Conservation (phyloP, 2,797 vertebrate species). For the Borostomias antarcticus region DNA sequence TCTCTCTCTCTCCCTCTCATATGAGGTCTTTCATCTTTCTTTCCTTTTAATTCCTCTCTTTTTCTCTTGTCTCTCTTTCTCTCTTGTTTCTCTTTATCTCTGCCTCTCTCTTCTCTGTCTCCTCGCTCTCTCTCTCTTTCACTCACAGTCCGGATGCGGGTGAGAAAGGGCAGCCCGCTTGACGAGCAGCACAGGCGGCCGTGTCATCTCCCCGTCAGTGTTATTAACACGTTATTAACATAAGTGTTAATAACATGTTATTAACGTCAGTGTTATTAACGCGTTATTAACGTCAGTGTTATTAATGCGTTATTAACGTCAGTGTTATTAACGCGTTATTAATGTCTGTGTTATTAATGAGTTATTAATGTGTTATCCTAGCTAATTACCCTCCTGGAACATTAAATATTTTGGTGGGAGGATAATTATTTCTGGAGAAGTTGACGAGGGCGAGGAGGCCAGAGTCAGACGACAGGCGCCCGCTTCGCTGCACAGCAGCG, state of each 20-base stretch:
- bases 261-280: constrained; percentile 55
- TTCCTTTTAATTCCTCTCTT: not conserved
- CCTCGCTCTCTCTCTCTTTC: constrained; percentile 4
- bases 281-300: no score
- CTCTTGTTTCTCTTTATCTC: constrained; percentile 12
- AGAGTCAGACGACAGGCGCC: not conserved
- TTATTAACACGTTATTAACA: no score
- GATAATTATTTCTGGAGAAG: constrained; percentile 53
- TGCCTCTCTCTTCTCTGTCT: constrained; percentile 33
- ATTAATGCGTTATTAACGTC: no score
- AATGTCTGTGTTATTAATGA: no score
- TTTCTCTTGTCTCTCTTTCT: not conserved
- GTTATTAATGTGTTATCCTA: constrained; percentile 37
- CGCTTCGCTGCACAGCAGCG: no score
- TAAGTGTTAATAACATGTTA: no score
- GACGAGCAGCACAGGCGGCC: constrained; percentile 42
- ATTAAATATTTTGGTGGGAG: constrained; percentile 57
- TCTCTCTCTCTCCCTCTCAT: not conserved
- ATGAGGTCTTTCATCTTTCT: no score
- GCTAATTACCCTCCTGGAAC: constrained; percentile 54
- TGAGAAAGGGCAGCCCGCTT: constrained; percentile 50
- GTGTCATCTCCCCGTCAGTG: constrained; percentile 52
- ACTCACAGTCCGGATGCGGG: constrained; percentile 46
- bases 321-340: constrained; percentile 49
- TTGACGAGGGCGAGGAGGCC: no score